These are phyloP conservation scores for Colletes gigas DNA, from an alignment of 1,140 invertebrate genomes.

Conservation along the genomic window DNA sequence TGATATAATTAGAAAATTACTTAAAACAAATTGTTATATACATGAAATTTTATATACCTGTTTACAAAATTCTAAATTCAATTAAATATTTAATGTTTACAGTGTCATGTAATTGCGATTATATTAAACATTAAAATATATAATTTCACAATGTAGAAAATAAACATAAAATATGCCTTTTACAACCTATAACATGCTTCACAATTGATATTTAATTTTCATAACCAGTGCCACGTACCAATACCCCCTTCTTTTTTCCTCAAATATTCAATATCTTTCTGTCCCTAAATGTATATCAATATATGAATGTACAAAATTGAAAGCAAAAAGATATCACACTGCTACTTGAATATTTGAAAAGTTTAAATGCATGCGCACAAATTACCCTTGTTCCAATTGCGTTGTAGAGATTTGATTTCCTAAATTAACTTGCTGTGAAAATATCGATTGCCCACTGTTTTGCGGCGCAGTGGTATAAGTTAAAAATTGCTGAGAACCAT, in stretches of 20 bases:
- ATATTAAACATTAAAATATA: not conserved
- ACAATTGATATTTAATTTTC: conserved; percentile 21
- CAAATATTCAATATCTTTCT: conserved; percentile 19
- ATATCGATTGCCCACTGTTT: conserved; percentile 71
- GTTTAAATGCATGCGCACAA: conserved; percentile 60
- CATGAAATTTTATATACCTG: conserved; percentile 27
- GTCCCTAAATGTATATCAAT: not conserved
- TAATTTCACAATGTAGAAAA: conserved; percentile 11
- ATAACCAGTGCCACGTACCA: conserved; percentile 44
- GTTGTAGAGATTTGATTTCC: conserved; percentile 68
- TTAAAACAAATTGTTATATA: conserved; percentile 27
- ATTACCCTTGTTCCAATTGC: conserved; percentile 77
- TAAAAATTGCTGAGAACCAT: conserved; percentile 68
- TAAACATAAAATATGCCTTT: not conserved
- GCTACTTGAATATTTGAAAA: conserved; percentile 44
- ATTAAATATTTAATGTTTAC: conserved; percentile 23
- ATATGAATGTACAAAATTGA: conserved; percentile 7
- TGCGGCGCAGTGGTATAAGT: conserved; percentile 71
- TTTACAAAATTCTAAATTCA: conserved; percentile 8
- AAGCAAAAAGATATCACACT: conserved; percentile 27
- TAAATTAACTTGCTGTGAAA: conserved; percentile 72
- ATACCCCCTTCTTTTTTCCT: conserved; percentile 37
- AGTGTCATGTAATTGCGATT: conserved; percentile 6
- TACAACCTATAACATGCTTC: conserved; percentile 13
- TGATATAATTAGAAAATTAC: not conserved